phyloP scores from a whole-genome alignment of 1,140 invertebrate genomes.

The Manduca sexta region DNA sequence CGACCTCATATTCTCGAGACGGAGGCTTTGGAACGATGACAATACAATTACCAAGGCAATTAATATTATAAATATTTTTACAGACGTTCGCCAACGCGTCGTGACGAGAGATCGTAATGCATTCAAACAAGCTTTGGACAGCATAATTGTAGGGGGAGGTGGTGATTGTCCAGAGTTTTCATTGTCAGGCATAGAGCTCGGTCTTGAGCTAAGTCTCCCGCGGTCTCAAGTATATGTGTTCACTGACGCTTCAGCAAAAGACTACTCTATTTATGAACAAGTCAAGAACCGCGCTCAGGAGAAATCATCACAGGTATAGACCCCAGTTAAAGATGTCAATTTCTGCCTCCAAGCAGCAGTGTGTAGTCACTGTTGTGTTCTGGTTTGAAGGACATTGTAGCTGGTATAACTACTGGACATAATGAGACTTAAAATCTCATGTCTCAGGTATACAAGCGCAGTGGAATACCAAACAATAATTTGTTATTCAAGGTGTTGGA shows the following conservation, averaged over 20 bases:
- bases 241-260: constrained; percentile 77
- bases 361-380: too few relatives aligned
- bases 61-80: neutral
- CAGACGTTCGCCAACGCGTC: neutral
- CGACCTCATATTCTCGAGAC: too few relatives aligned
- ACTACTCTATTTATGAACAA: constrained; percentile 16
- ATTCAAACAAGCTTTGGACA: constrained; percentile 50
- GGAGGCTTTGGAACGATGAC: too few relatives aligned
- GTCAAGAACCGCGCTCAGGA: constrained; percentile 30
- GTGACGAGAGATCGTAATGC: constrained; percentile 24
- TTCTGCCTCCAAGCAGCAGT: too few relatives aligned
- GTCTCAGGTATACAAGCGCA: too few relatives aligned
- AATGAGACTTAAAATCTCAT: too few relatives aligned
- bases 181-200: constrained; percentile 75
- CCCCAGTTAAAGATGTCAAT: too few relatives aligned
- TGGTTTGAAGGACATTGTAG: too few relatives aligned
- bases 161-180: constrained; percentile 79
- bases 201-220: constrained; percentile 73
- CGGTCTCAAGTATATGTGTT: constrained; percentile 79
- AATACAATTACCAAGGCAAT: too few relatives aligned
- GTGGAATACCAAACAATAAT: too few relatives aligned
- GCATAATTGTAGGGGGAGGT: constrained; percentile 72
- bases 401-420: too few relatives aligned
- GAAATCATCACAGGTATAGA: constrained; percentile 9
- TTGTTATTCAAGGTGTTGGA: too few relatives aligned